Evolutionary conservation across 2,797 vertebrate species (phyloP).

Genomic region (Gephyroberyx darwinii): DNA sequence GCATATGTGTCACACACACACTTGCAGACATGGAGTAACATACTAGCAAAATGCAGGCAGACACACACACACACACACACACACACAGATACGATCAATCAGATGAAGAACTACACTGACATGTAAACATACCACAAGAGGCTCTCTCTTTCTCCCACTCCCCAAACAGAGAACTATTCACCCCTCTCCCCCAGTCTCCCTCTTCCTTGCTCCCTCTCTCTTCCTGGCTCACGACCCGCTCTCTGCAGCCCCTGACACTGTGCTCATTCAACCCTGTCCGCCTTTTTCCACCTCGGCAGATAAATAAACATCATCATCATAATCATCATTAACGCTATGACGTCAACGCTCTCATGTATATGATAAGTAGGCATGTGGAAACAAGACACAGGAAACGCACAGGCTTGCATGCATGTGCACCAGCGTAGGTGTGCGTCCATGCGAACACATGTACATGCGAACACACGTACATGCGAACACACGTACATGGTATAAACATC

Average conservation of each 20-base stretch:
- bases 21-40: not conserved
- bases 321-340: slow-evolving; percentile 74
- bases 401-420: not conserved
- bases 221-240: slow-evolving; percentile 52
- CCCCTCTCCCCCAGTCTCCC: slow-evolving; percentile 39
- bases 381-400: not conserved
- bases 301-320: slow-evolving; percentile 77
- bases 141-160: slow-evolving; percentile 59
- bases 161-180: slow-evolving; percentile 73
- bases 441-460: not conserved
- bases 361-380: slow-evolving; percentile 36
- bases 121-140: slow-evolving; percentile 77
- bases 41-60: not conserved
- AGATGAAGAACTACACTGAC: slow-evolving; percentile 64
- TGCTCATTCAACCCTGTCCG: slow-evolving; percentile 67
- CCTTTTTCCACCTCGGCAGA: slow-evolving; percentile 71
- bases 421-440: not conserved
- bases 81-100: slow-evolving; percentile 63
- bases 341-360: slow-evolving; percentile 46
- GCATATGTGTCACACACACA: not conserved
- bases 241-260: slow-evolving; percentile 62
- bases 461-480: not conserved
- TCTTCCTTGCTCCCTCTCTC: slow-evolving; percentile 54
- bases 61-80: slow-evolving; percentile 10
- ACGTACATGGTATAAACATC: slow-evolving; percentile 40